Percentiles rank a stretch among this genome's conserved stretches.
phyloP scores from a whole-genome alignment of 1,140 invertebrate species.

The Apis laboriosa region DNA sequence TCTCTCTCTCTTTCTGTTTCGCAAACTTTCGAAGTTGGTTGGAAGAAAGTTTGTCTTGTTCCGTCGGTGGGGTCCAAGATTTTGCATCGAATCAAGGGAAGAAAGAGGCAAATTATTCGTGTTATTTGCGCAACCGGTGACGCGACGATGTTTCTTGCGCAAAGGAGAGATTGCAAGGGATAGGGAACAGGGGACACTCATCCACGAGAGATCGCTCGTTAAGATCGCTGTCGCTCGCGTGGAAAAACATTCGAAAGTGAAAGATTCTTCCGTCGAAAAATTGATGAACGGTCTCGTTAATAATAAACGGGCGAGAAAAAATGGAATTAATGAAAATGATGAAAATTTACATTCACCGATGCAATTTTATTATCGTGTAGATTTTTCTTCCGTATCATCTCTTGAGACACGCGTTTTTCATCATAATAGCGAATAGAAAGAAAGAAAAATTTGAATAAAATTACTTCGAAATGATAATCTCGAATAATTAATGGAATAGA shows the following conservation, averaged over 20 bases:
- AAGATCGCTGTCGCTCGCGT: constrained; percentile 74
- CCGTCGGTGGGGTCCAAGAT: constrained; percentile 40
- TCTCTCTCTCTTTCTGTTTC: no score
- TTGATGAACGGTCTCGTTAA: constrained; percentile 55
- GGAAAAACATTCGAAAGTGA: constrained; percentile 56
- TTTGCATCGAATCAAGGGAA: constrained; percentile 47
- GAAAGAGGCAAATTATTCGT: neutral
- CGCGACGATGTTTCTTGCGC: constrained; percentile 37
- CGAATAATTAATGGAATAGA: no score
- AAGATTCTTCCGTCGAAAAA: constrained; percentile 65
- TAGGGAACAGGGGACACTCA: constrained; percentile 40
- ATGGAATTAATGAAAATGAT: neutral
- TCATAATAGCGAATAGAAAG: no score
- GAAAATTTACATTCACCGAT: no score
- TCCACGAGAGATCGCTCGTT: constrained; percentile 70
- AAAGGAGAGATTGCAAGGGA: constrained; percentile 8
- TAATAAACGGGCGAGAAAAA: neutral
- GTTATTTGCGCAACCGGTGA: constrained; percentile 8
- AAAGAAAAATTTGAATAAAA: no score
- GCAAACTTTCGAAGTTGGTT: neutral
- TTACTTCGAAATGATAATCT: no score
- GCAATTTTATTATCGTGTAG: no score
- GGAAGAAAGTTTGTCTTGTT: neutral
- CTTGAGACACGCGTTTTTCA: no score
- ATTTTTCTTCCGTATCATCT: no score